Evolutionary conservation across 2,113 vertebrate genomes (phyloP).

Genomic region (Melanerpes formicivorus): DNA sequence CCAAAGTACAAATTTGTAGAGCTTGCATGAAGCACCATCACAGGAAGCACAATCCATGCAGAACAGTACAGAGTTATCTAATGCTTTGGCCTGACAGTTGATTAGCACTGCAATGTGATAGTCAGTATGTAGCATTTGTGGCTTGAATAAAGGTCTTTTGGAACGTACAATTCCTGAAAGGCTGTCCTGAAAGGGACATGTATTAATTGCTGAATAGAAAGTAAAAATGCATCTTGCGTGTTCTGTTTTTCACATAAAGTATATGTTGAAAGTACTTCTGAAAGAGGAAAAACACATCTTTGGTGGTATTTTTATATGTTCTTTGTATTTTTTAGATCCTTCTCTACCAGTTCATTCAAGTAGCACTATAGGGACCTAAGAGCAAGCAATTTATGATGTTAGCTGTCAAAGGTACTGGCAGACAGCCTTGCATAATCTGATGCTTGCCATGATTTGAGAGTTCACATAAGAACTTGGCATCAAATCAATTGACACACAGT

Average conservation of each 20-base stretch:
- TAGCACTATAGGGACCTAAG: neutral
- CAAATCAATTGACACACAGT: neutral
- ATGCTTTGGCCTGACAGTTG: neutral
- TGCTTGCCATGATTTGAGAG: neutral
- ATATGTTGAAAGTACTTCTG: neutral
- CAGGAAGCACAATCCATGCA: neutral
- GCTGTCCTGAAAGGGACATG: neutral
- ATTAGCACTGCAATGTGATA: neutral
- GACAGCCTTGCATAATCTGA: neutral
- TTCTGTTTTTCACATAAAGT: neutral
- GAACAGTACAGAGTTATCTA: neutral
- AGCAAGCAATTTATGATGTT: neutral
- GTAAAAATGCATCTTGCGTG: neutral
- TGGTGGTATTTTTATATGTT: neutral
- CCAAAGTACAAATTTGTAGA: neutral
- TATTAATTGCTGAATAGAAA: neutral
- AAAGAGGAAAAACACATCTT: neutral
- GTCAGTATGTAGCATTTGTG: neutral
- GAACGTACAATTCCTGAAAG: neutral
- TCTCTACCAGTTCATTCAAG: neutral
- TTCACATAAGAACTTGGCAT: neutral
- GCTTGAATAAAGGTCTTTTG: neutral
- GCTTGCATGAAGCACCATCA: neutral
- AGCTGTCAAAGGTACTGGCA: neutral
- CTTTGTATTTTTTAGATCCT: neutral